Percentiles rank a stretch among this genome's conserved stretches.
Conservation (phyloP, 2,113 vertebrate species). For the Dromiciops gliroides region DNA sequence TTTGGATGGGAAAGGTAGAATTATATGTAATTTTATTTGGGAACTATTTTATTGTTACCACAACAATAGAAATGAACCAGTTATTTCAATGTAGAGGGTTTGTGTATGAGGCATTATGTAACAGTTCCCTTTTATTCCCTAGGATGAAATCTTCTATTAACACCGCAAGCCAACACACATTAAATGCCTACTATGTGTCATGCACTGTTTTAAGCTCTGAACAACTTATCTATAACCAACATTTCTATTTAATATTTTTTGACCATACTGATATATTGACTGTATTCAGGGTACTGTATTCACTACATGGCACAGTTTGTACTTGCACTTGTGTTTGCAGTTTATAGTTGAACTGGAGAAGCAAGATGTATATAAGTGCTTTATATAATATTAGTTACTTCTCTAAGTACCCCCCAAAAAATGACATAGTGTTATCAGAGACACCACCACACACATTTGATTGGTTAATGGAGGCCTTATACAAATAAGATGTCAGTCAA, state of each 20-base stretch:
- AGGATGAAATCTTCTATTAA: background rate
- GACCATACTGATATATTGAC: background rate
- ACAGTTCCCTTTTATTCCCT: background rate
- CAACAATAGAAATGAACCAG: background rate
- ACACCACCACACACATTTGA: background rate
- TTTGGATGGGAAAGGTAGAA: background rate
- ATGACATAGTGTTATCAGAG: background rate
- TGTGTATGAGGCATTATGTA: background rate
- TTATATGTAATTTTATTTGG: background rate
- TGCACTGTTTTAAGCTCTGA: background rate
- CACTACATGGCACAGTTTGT: background rate
- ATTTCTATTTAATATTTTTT: background rate
- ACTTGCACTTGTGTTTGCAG: background rate
- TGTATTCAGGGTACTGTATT: background rate
- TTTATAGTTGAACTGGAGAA: background rate
- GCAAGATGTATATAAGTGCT: background rate
- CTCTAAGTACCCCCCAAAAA: background rate
- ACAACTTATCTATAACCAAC: background rate
- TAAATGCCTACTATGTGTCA: background rate
- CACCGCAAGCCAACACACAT: background rate
- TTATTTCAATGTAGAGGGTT: background rate
- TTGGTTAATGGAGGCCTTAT: background rate
- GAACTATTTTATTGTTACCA: background rate
- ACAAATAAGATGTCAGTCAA: background rate
- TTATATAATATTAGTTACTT: background rate